phyloP scores from a whole-genome alignment of 2,113 vertebrate species.

The Phalacrocorax aristotelis region DNA sequence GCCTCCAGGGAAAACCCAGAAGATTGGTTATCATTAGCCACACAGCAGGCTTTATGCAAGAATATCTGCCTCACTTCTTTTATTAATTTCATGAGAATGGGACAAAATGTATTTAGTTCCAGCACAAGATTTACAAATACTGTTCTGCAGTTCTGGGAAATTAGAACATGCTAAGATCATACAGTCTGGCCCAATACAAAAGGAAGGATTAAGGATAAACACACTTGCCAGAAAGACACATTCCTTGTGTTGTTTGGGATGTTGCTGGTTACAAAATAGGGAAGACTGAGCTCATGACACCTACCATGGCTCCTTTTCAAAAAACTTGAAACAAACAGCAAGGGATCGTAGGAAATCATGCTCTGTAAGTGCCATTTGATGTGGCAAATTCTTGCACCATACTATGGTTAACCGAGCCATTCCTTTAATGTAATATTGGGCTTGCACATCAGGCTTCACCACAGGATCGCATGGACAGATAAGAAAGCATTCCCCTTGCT shows the following conservation, averaged over 20 bases:
- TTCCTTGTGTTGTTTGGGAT: constrained; percentile 39
- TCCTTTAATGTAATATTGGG: constrained; percentile 21
- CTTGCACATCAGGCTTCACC: constrained; percentile 38
- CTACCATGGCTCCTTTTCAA: constrained; percentile 44
- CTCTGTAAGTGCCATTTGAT: constrained; percentile 41
- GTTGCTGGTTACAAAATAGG: constrained; percentile 47
- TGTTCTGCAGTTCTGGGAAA: constrained; percentile 33
- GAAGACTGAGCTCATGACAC: constrained; percentile 32
- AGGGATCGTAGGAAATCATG: constrained; percentile 7
- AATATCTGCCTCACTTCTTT: constrained; percentile 31
- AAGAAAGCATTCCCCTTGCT: constrained; percentile 23
- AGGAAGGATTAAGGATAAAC: background rate
- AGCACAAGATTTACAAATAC: background rate
- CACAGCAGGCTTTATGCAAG: constrained; percentile 47
- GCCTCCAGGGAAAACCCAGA: background rate
- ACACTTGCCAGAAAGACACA: background rate
- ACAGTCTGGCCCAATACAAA: constrained; percentile 4
- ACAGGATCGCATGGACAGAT: constrained; percentile 46
- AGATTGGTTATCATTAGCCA: constrained; percentile 43
- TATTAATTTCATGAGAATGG: constrained; percentile 17
- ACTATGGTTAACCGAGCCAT: constrained; percentile 17
- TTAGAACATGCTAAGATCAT: constrained; percentile 27
- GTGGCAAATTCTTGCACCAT: constrained; percentile 63
- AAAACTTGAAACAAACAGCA: constrained; percentile 27
- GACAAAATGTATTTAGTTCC: constrained; percentile 9